Conservation (phyloP, 1,140 invertebrate species). For the Pseudomyrmex sp. region DNA sequence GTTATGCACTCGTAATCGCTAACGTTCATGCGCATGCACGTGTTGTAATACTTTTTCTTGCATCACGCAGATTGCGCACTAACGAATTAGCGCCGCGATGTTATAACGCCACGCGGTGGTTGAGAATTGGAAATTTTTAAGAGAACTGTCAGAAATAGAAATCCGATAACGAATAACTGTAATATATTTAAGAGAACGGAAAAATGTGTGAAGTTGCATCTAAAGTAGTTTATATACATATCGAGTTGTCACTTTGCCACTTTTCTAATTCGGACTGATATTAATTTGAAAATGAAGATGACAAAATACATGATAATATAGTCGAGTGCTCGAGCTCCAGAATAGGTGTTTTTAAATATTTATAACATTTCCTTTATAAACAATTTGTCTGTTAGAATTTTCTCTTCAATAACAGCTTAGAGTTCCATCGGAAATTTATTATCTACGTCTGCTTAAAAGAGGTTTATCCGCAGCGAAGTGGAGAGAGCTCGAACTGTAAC, state of each 20-base stretch:
- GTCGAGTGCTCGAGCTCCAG: not conserved
- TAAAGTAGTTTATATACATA: too few species aligned
- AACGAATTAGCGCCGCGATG: not conserved
- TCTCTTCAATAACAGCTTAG: not conserved
- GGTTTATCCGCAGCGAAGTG: not conserved
- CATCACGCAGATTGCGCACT: not conserved
- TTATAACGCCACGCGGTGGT: not conserved
- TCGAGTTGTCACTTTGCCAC: too few species aligned
- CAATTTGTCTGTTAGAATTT: not conserved
- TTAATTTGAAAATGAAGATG: too few species aligned
- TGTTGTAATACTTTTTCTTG: constrained; percentile 4
- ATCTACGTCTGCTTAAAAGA: not conserved
- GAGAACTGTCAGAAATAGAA: too few species aligned
- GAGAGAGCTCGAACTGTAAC: not conserved
- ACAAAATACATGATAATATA: too few species aligned
- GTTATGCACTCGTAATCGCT: constrained; percentile 35
- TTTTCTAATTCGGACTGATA: too few species aligned
- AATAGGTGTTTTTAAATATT: not conserved
- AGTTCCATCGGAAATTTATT: not conserved
- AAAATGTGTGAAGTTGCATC: too few species aligned
- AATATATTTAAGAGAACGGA: too few species aligned
- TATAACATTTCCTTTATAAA: not conserved
- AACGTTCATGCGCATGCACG: not conserved
- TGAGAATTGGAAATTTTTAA: not conserved
- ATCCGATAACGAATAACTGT: too few species aligned